phyloP scores from a whole-genome alignment of 2,888 invertebrate genomes.

The Candidula unifasciata region DNA sequence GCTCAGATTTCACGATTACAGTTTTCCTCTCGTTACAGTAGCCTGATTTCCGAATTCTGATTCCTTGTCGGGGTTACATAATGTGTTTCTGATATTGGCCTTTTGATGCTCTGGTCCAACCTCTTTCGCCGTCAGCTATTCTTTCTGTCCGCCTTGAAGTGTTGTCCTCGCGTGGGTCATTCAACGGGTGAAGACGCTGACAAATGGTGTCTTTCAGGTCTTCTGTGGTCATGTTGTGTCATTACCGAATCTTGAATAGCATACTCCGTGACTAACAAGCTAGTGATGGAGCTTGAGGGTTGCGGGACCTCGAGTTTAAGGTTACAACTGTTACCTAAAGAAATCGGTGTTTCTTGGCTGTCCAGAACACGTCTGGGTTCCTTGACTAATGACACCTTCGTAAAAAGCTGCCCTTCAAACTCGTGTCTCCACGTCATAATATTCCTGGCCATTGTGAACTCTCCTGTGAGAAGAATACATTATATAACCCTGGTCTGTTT shows the following conservation, averaged over 20 bases:
- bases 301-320: slow-evolving; percentile 11
- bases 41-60: neutral
- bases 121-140: slow-evolving; percentile 22
- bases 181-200: slow-evolving; percentile 6
- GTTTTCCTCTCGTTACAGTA: neutral
- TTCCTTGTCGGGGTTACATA: slow-evolving; percentile 25
- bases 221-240: slow-evolving; percentile 25
- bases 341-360: neutral
- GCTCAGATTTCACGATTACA: slow-evolving; percentile 35
- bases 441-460: slow-evolving; percentile 39
- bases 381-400: slow-evolving; percentile 41
- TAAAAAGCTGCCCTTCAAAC: neutral
- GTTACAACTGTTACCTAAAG: slow-evolving; percentile 44
- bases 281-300: slow-evolving; percentile 35
- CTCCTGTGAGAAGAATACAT: neutral
- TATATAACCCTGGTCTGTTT: neutral
- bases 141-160: neutral
- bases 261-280: slow-evolving; percentile 48
- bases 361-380: neutral
- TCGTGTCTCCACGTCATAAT: slow-evolving; percentile 43
- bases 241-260: slow-evolving; percentile 37
- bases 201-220: slow-evolving; percentile 35
- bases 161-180: slow-evolving; percentile 25
- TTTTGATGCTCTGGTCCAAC: slow-evolving; percentile 2
- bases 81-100: slow-evolving; percentile 40